Evolutionary conservation across 2,113 vertebrate genomes (phyloP).

Genomic region (Stigmatopora nigra): DNA sequence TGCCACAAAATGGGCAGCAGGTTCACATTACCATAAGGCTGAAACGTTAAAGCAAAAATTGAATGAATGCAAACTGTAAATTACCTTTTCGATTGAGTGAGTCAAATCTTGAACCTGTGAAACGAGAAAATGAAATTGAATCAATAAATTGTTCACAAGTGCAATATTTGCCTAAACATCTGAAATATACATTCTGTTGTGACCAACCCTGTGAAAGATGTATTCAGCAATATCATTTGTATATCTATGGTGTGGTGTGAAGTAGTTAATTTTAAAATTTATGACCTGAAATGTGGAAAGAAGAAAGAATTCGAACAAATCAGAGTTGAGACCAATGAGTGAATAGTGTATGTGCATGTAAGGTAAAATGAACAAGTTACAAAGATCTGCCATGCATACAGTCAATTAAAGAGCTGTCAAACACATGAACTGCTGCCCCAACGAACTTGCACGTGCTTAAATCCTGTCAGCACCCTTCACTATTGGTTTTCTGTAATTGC

Average conservation of each 20-base stretch:
- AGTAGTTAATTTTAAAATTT: neutral
- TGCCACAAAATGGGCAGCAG: slow-evolving; percentile 56
- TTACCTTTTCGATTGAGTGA: slow-evolving; percentile 61
- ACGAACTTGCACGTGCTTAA: slow-evolving; percentile 6
- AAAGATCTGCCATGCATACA: neutral
- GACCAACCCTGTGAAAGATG: neutral
- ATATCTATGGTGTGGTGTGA: neutral
- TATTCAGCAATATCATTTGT: neutral
- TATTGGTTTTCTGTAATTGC: slow-evolving; percentile 33
- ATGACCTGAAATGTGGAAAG: neutral
- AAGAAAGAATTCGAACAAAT: neutral
- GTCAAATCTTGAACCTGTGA: slow-evolving; percentile 56
- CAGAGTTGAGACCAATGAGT: neutral
- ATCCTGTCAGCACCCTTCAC: slow-evolving; percentile 18
- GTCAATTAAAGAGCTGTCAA: slow-evolving; percentile 24
- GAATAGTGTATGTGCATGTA: slow-evolving; percentile 6
- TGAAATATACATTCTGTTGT: neutral
- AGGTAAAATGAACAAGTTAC: slow-evolving; percentile 1
- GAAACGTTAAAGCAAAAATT: slow-evolving; percentile 19
- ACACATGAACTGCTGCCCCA: slow-evolving; percentile 17
- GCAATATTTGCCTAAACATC: neutral
- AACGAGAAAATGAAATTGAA: slow-evolving; percentile 13
- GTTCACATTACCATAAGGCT: slow-evolving; percentile 21
- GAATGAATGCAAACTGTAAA: neutral
- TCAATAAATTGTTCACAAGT: slow-evolving; percentile 15